phyloP scores from a whole-genome alignment of 2,113 vertebrate genomes.

The Plecotus auritus region DNA sequence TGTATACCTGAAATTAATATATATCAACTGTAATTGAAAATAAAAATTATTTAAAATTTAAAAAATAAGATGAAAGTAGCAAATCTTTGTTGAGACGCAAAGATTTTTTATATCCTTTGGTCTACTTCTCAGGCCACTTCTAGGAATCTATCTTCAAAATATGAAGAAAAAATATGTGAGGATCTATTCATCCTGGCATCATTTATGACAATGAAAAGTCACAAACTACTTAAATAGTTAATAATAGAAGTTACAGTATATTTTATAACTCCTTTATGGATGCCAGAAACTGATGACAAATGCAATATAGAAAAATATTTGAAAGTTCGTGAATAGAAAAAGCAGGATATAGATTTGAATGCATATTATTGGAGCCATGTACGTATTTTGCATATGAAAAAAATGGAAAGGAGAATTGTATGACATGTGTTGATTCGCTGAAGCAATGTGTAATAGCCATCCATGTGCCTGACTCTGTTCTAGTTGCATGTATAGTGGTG shows the following conservation, averaged over 20 bases:
- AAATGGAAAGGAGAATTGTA: not conserved
- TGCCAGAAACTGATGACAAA: not conserved
- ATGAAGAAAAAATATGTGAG: not conserved
- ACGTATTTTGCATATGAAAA: not conserved
- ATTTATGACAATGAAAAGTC: not conserved
- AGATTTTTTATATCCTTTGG: not conserved
- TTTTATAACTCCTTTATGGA: not conserved
- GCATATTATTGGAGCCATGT: not conserved
- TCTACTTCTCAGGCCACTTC: not conserved
- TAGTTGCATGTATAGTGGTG: not conserved
- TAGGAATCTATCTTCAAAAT: slow-evolving; percentile 6
- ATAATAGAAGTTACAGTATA: not conserved
- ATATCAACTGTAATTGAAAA: not conserved
- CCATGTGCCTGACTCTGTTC: not conserved
- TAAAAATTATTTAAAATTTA: not conserved
- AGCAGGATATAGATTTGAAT: not conserved
- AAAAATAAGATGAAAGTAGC: not conserved
- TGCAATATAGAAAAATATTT: not conserved
- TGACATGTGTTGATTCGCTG: not conserved
- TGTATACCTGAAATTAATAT: not conserved
- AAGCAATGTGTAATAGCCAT: not conserved
- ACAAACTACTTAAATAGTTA: not conserved
- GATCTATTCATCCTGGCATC: not conserved
- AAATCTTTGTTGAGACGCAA: not conserved
- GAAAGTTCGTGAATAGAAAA: not conserved